Evolutionary conservation across 2,888 invertebrate species (phyloP).

Genomic region (Lithosia quadra): DNA sequence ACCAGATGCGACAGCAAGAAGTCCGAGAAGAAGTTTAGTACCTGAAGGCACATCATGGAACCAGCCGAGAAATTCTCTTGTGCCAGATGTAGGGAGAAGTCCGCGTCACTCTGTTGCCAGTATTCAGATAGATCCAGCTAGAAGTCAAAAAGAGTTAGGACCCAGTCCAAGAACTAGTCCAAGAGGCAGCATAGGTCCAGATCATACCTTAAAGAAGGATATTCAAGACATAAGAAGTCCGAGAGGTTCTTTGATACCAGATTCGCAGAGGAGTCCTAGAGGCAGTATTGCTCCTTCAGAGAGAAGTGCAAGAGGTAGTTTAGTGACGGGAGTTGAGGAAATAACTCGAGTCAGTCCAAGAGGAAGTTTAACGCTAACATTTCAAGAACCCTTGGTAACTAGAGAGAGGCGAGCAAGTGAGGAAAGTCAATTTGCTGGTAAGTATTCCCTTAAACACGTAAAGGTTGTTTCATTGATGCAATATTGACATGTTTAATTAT

Average conservation of each 20-base stretch:
- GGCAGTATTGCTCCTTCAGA: constrained; percentile 88
- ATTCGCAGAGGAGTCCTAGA: constrained; percentile 87
- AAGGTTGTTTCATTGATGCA: neutral
- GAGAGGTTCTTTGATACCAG: constrained; percentile 87
- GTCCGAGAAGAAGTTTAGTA: constrained; percentile 88
- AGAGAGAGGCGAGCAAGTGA: constrained; percentile 87
- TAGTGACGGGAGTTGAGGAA: constrained; percentile 75
- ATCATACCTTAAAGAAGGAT: constrained; percentile 78
- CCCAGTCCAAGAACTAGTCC: constrained; percentile 87
- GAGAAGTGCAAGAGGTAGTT: constrained; percentile 78
- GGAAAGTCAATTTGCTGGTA: constrained; percentile 86
- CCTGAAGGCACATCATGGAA: constrained; percentile 86
- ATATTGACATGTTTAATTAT: too few relatives aligned
- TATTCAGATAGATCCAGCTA: constrained; percentile 79
- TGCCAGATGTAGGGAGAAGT: constrained; percentile 87
- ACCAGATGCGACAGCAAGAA: constrained; percentile 81
- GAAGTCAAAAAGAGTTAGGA: constrained; percentile 81
- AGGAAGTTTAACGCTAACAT: constrained; percentile 88
- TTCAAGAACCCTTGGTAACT: constrained; percentile 87
- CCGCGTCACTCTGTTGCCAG: constrained; percentile 87
- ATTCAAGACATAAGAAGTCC: constrained; percentile 83
- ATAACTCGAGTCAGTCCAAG: constrained; percentile 83
- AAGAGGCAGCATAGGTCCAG: constrained; percentile 85
- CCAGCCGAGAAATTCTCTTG: constrained; percentile 87
- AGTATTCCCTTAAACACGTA: constrained; percentile 36